Percentiles rank a stretch among this genome's conserved stretches.
Conservation (phyloP, 92 coral and sea anemone genomes). For the Paramuricea clavata region DNA sequence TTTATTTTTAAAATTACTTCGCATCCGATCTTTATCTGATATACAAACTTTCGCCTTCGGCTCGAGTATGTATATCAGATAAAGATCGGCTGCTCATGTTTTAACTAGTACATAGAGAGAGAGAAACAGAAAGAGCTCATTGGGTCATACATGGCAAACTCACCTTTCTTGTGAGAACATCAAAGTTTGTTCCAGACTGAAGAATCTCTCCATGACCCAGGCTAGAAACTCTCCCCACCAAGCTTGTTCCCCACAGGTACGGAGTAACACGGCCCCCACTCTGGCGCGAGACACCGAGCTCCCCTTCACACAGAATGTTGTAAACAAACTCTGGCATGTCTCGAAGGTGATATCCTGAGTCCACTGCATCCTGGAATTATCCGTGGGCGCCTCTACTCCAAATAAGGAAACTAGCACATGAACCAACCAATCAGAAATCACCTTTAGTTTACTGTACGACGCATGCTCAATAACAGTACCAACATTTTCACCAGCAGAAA, state of each 20-base stretch:
- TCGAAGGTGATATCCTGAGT: constrained; percentile 69
- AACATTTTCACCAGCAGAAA: constrained; percentile 15
- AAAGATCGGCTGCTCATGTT: too few relatives aligned
- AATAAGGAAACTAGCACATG: constrained; percentile 85
- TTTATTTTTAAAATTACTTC: too few relatives aligned
- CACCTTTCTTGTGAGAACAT: constrained; percentile 94
- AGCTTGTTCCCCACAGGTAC: constrained; percentile 80
- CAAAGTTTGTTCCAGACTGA: constrained; percentile 80
- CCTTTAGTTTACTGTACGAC: constrained; percentile 84
- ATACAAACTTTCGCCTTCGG: too few relatives aligned
- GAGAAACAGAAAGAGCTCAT: too few relatives aligned
- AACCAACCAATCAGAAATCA: constrained; percentile 85
- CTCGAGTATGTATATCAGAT: too few relatives aligned
- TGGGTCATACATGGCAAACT: too few relatives aligned
- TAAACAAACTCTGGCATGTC: constrained; percentile 85
- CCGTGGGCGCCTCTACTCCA: constrained; percentile 76
- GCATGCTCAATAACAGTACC: constrained; percentile 59
- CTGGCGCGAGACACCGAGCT: constrained; percentile 84
- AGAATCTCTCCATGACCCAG: constrained; percentile 86
- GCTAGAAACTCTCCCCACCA: constrained; percentile 99
- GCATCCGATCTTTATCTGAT: too few relatives aligned
- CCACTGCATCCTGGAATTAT: constrained; percentile 69
- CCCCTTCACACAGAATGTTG: constrained; percentile 90
- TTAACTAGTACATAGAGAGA: too few relatives aligned
- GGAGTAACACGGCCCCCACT: constrained; percentile 88